A percentile compares a stretch with the other conserved stretches of the same genome.
Evolutionary conservation across 2,888 invertebrate species (phyloP).

Genomic region (Podabrus alpinus): DNA sequence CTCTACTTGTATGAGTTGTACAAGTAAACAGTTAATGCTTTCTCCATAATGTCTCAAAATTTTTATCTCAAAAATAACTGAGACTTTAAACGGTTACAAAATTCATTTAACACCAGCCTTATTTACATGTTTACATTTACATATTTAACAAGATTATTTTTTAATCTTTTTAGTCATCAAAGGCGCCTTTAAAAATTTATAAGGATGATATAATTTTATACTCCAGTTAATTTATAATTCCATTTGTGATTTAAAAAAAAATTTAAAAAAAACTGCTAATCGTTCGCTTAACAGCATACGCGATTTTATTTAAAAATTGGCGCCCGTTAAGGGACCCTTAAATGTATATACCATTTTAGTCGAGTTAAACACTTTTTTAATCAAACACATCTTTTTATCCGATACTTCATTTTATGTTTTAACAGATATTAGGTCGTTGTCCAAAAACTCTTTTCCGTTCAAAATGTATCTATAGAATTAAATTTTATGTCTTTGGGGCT

Average conservation of each 20-base stretch:
- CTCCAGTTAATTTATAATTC: not conserved
- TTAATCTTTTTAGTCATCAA: not conserved
- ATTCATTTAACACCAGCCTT: not conserved
- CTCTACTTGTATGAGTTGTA: conserved; percentile 18
- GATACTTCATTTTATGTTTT: conserved; percentile 35
- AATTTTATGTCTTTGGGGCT: conserved; percentile 50
- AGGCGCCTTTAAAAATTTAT: not conserved
- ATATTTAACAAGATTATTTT: not conserved
- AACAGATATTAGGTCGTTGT: conserved; percentile 43
- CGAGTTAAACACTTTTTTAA: not conserved
- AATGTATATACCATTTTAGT: not conserved
- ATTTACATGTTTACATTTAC: not conserved
- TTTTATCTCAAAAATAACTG: conserved; percentile 7
- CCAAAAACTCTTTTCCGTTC: conserved; percentile 7
- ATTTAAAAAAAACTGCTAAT: not conserved
- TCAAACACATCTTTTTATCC: not conserved
- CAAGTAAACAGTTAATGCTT: conserved; percentile 7
- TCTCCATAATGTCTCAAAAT: conserved; percentile 10
- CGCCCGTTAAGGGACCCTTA: not conserved
- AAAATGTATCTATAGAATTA: conserved; percentile 40
- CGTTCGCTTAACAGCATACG: not conserved
- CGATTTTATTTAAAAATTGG: not conserved
- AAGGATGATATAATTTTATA: not conserved
- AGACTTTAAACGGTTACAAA: not conserved
- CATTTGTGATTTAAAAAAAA: not conserved